Evolutionary conservation across 2,797 vertebrate genomes (phyloP), one percentile per base, ranked within the genome.

Genomic region (Rhodeus uyekii): DNA sequence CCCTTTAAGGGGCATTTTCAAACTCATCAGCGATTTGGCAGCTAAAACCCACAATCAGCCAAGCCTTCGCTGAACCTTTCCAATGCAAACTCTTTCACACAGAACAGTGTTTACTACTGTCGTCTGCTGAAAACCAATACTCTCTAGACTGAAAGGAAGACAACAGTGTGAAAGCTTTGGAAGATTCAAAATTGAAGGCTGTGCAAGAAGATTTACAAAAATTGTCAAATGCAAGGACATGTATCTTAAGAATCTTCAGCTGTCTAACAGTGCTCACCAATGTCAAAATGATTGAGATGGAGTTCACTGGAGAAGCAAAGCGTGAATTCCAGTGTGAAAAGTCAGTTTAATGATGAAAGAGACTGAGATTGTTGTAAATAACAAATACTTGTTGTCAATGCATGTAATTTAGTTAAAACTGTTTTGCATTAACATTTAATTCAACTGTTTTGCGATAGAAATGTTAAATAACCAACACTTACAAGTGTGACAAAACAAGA

Each of bases 1-100:
- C 39, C 67, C 58, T 77, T 78, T 78, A 81, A 81, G 74, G 65
- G 39, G 8, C 69, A 73, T 72, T 64, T 78, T 78, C 22, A n/a
- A 32, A 32, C 38, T 71, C 39, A 61, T 55, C 55, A 22, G 39
- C 61, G n/a, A 65, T 68, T 61, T 78, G 39, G 61, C 69, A 75
- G 46, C 69, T 27, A 67, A 46, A 34, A 39, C 29, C 58, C 8
- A 46, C 19, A 60, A 73, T 77, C 53, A 77, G 55, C 24, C 1
- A 39, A 36, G 53, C 29, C 50, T 16, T 64, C 73, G 77, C 16
- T 44, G 27, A 63, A 53, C 39, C 36, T 53, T 77, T 61, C 14
- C 27, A 72, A n/a, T n/a, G 42, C 53, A 44, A 34, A 73, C 53
- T 81, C 29, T 48, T 84, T 84, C 76, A 72, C 61, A 82, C 50